phyloP scores from a whole-genome alignment of 2,888 invertebrate species.

The Cerceris ruficornis region DNA sequence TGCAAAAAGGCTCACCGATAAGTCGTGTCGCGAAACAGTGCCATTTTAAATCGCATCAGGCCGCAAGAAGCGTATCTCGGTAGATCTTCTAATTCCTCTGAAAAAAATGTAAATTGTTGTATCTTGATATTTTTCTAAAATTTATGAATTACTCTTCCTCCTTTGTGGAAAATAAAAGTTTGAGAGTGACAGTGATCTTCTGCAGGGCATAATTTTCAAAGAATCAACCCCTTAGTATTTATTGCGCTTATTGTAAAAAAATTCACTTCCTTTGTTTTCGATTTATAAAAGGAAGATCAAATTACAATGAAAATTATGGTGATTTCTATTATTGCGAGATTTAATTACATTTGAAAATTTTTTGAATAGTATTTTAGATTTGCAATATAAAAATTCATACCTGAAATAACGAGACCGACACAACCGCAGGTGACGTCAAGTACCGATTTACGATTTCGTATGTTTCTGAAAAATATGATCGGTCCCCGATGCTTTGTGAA shows the following conservation, averaged over 20 bases:
- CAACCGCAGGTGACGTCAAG: slow-evolving; percentile 80
- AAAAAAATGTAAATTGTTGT: slow-evolving; percentile 53
- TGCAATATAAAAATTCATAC: slow-evolving; percentile 65
- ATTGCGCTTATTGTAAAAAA: no score
- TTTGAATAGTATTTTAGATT: neutral
- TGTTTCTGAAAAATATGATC: slow-evolving; percentile 67
- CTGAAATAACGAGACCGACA: slow-evolving; percentile 76
- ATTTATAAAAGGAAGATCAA: no score
- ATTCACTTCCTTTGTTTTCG: no score
- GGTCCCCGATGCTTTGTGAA: slow-evolving; percentile 82
- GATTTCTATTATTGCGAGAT: no score
- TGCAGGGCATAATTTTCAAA: no score
- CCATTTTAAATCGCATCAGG: slow-evolving; percentile 84
- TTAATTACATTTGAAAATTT: neutral
- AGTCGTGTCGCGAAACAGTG: slow-evolving; percentile 84
- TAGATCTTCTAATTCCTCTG: slow-evolving; percentile 83
- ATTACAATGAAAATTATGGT: no score
- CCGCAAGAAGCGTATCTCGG: slow-evolving; percentile 86
- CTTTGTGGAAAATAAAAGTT: no score
- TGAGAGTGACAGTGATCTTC: no score
- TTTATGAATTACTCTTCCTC: no score
- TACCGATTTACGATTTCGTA: slow-evolving; percentile 74
- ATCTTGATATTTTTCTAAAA: no score
- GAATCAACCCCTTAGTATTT: no score
- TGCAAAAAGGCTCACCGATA: slow-evolving; percentile 79